Evolutionary conservation across 2,888 invertebrate species (phyloP).

Genomic region (Helobdella robusta): DNA sequence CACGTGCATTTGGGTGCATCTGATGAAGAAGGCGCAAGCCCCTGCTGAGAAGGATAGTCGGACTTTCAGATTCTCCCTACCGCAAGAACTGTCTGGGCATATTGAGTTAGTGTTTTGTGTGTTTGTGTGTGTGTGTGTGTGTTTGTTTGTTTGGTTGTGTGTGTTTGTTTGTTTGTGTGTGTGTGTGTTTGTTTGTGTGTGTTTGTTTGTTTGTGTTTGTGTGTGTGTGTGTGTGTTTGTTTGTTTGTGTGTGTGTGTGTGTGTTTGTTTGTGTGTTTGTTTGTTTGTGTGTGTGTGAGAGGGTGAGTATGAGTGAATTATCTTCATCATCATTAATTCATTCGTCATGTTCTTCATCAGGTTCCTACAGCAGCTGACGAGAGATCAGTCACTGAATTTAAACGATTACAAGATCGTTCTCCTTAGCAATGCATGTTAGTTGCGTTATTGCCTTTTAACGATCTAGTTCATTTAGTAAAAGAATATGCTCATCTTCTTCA

Average conservation of each 20-base stretch:
- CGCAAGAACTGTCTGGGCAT: conserved; percentile 63
- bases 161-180: too few species aligned
- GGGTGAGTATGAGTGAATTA: background rate
- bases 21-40: conserved; percentile 80
- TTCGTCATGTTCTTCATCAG: too few species aligned
- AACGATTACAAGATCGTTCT: conserved; percentile 77
- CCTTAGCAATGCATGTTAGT: conserved; percentile 75
- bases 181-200: too few species aligned
- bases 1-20: conserved; percentile 90
- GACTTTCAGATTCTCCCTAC: conserved; percentile 64
- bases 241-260: too few species aligned
- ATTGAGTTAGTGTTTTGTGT: conserved; percentile 36
- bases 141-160: background rate
- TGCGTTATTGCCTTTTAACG: background rate
- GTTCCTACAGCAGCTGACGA: conserved; percentile 66
- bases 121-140: background rate
- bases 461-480: too few species aligned
- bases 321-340: too few species aligned
- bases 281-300: too few species aligned
- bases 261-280: too few species aligned
- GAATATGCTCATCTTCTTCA: too few species aligned
- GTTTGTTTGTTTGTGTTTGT: too few species aligned
- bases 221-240: too few species aligned
- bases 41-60: conserved; percentile 72
- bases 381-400: conserved; percentile 52